Conservation (phyloP, 2,888 invertebrate genomes). For the Hybos culiciformis region DNA sequence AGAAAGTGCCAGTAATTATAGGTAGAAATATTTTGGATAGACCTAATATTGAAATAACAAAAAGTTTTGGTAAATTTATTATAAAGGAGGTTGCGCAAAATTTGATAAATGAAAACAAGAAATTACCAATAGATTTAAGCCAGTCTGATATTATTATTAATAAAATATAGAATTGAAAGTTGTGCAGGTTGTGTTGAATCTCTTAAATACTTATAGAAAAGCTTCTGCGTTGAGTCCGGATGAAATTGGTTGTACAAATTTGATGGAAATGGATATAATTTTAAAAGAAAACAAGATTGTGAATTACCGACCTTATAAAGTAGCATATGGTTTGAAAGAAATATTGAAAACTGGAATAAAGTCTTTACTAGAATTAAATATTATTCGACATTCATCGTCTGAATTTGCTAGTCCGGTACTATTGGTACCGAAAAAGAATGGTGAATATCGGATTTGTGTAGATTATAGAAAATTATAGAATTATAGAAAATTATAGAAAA, state of each 20-base stretch:
- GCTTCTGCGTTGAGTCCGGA: neutral
- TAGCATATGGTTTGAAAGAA: neutral
- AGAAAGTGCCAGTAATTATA: neutral
- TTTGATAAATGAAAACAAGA: too few species aligned
- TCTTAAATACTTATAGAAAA: neutral
- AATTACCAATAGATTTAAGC: too few species aligned
- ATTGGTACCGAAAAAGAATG: conserved; percentile 19
- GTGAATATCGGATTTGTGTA: conserved; percentile 19
- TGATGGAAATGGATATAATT: neutral
- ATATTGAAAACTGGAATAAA: neutral
- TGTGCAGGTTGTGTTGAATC: neutral
- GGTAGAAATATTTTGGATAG: neutral
- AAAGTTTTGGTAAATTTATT: too few species aligned
- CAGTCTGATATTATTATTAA: too few species aligned
- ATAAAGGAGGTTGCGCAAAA: too few species aligned
- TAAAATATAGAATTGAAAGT: too few species aligned
- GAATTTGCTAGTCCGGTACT: conserved; percentile 21
- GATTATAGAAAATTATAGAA: conserved; percentile 13
- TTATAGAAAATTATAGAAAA: conserved; percentile 11
- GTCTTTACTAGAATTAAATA: conserved; percentile 14
- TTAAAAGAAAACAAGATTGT: neutral
- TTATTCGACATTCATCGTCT: conserved; percentile 21
- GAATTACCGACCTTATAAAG: neutral
- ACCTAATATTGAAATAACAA: neutral
- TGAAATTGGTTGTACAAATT: neutral